Evolutionary conservation across 2,888 invertebrate genomes (phyloP).

Genomic region (Laspeyria flexula): DNA sequence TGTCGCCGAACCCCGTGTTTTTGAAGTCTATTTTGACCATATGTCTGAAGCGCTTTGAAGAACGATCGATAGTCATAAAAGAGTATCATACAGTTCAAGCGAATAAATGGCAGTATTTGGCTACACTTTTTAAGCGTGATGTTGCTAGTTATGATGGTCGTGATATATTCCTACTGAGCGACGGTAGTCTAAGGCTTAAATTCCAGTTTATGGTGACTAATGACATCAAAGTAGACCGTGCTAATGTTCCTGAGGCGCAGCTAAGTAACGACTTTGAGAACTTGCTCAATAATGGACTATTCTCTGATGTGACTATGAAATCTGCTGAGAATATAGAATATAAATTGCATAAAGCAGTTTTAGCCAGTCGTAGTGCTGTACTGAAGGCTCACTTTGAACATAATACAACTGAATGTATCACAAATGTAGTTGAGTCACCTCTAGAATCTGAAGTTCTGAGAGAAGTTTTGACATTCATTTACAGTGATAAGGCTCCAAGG

Average conservation of each 20-base stretch:
- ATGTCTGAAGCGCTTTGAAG: conserved; percentile 75
- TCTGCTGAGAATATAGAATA: conserved; percentile 72
- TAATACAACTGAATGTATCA: conserved; percentile 73
- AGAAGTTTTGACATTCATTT: conserved; percentile 76
- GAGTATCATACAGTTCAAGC: conserved; percentile 76
- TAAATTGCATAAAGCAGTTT: conserved; percentile 75
- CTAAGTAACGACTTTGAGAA: conserved; percentile 75
- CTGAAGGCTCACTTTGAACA: conserved; percentile 79
- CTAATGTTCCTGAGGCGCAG: conserved; percentile 66
- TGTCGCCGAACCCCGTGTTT: conserved; percentile 71
- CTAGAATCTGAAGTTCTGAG: conserved; percentile 71
- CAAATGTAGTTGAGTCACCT: conserved; percentile 73
- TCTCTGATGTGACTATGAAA: conserved; percentile 77
- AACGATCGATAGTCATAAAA: conserved; percentile 73
- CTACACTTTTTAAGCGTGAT: conserved; percentile 73
- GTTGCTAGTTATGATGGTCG: conserved; percentile 67
- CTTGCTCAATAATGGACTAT: conserved; percentile 68
- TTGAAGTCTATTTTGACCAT: conserved; percentile 73
- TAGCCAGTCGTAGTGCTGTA: conserved; percentile 76
- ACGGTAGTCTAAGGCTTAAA: conserved; percentile 74
- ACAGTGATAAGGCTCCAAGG: conserved; percentile 76
- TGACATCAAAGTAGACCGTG: conserved; percentile 70
- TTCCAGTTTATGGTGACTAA: conserved; percentile 77
- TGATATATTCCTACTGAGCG: conserved; percentile 68
- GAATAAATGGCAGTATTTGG: conserved; percentile 79